These are phyloP conservation scores for Dinoponera quadriceps DNA, from an alignment of 1,140 invertebrate genomes.

Conservation along the genomic window DNA sequence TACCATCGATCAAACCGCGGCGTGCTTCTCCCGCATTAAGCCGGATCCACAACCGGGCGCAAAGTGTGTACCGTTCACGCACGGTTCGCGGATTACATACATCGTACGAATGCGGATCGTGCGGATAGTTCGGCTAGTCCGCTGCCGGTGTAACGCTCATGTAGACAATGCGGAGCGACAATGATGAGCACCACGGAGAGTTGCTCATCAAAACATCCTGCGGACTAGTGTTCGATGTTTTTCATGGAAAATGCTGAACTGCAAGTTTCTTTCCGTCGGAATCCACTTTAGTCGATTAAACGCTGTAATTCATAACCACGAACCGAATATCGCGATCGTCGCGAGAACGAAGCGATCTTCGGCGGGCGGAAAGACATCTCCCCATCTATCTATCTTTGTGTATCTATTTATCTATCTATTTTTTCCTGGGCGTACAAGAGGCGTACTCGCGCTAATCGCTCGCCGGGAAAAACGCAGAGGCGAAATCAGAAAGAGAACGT, in stretches of 20 bases:
- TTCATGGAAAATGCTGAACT: too few species aligned
- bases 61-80: constrained; percentile 42
- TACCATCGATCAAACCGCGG: constrained; percentile 53
- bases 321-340: neutral
- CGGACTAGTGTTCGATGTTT: too few species aligned
- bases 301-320: too few species aligned
- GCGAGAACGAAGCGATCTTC: neutral
- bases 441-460: neutral
- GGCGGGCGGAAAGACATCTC: neutral
- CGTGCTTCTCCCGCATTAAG: constrained; percentile 33
- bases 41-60: constrained; percentile 22
- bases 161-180: neutral
- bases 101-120: constrained; percentile 23
- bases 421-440: neutral
- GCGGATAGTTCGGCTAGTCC: constrained; percentile 5
- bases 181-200: neutral
- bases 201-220: too few species aligned
- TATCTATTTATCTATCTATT: neutral
- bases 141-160: neutral
- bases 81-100: constrained; percentile 47
- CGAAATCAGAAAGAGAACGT: constrained; percentile 15
- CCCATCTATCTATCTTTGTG: neutral
- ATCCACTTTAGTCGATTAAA: neutral
- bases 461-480: neutral
- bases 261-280: too few species aligned